Percentiles rank a stretch among this genome's conserved stretches.
These are phyloP conservation scores for Melanaphis sacchari DNA, from an alignment of 1,140 invertebrate genomes.

Conservation along the genomic window DNA sequence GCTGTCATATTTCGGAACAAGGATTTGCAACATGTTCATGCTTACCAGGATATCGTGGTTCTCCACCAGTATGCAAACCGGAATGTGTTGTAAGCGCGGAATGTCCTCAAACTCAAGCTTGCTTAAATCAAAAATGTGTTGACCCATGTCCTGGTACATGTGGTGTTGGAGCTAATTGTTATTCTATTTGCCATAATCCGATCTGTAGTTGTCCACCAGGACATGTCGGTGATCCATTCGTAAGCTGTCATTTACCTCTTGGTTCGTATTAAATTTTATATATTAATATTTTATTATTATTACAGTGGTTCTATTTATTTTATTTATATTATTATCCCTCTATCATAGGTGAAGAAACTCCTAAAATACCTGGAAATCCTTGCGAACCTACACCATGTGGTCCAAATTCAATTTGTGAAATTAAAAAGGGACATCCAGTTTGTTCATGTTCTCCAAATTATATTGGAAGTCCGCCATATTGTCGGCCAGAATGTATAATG, in stretches of 20 bases:
- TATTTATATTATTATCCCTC: conserved; percentile 26
- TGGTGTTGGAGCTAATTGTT: conserved; percentile 76
- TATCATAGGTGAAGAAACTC: conserved; percentile 61
- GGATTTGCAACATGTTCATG: conserved; percentile 82
- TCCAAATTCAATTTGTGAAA: conserved; percentile 83
- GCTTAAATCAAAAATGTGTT: conserved; percentile 78
- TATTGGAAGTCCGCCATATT: conserved; percentile 69
- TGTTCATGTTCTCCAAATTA: conserved; percentile 76
- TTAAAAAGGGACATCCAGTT: conserved; percentile 77
- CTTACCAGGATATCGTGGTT: conserved; percentile 77
- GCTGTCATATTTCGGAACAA: conserved; percentile 74
- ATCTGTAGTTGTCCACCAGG: conserved; percentile 79
- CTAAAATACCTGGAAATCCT: conserved; percentile 67
- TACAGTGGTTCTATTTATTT: not conserved
- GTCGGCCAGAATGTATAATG: conserved; percentile 69
- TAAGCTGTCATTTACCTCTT: conserved; percentile 70
- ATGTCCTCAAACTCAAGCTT: conserved; percentile 78
- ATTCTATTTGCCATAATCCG: conserved; percentile 82
- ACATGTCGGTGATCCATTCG: conserved; percentile 81
- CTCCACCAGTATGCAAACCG: conserved; percentile 80
- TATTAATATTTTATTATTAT: not conserved
- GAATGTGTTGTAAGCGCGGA: conserved; percentile 83
- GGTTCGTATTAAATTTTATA: conserved; percentile 58
- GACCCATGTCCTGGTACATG: conserved; percentile 82
- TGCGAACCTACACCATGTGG: conserved; percentile 84